These are phyloP conservation scores for Sorex fumeus DNA, from an alignment of 2,113 vertebrate species.

Conservation along the genomic window DNA sequence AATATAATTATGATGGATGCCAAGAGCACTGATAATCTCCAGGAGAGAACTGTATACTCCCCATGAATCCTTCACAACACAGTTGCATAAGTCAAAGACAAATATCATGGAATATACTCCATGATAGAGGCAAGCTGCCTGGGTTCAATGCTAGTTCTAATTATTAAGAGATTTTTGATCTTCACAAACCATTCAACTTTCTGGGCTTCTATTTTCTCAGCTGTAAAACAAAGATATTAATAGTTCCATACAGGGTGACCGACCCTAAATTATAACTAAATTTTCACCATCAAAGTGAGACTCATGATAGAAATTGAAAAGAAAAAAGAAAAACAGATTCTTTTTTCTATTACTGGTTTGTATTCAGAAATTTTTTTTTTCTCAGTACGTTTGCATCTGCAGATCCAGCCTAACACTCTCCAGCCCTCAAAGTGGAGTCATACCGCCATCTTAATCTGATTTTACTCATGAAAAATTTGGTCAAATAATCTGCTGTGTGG, in stretches of 20 bases:
- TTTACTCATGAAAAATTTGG: background rate
- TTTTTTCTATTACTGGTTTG: background rate
- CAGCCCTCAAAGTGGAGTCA: background rate
- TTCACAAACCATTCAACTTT: background rate
- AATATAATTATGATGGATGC: background rate
- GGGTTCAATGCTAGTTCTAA: background rate
- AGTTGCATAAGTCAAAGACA: background rate
- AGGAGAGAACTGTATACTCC: background rate
- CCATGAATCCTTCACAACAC: background rate
- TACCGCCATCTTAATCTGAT: background rate
- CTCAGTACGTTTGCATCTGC: background rate
- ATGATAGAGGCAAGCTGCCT: background rate
- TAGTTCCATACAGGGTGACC: background rate
- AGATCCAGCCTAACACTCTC: background rate
- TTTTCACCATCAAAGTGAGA: slow-evolving; percentile 18
- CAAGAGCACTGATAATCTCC: background rate
- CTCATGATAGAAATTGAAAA: slow-evolving; percentile 57
- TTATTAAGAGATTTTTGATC: background rate
- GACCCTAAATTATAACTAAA: slow-evolving; percentile 38
- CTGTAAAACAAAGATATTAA: background rate
- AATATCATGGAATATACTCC: background rate
- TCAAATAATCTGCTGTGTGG: background rate
- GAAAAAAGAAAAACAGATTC: slow-evolving; percentile 2
- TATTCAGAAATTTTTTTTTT: slow-evolving; percentile 1
- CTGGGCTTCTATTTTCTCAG: background rate